Evolutionary conservation across 2,888 invertebrate genomes (phyloP), one percentile per base, ranked within the genome.

Genomic region (Leucophora obtusa): DNA sequence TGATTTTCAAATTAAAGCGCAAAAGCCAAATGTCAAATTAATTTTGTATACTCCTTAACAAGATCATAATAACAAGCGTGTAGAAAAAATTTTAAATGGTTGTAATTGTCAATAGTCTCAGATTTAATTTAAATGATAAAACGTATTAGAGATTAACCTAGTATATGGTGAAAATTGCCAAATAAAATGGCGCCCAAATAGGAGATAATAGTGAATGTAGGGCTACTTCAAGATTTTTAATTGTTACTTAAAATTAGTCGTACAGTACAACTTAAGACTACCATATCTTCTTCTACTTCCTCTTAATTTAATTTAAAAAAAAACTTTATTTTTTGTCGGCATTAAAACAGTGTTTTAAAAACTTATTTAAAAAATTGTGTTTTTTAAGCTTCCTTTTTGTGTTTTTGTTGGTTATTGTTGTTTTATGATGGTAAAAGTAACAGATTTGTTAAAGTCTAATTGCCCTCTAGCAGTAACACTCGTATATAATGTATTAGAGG

Each of bases 1-100:
- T 53, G 21, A 17, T 69, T 73, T 58, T 58, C 10, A 10, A 15
- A 24, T 69, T 53, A 58, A 59, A 56, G 63, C 65, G n/a, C 15
- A 43, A 65, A 60, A 79, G 74, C 50, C 60, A 79, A 79, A 70
- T 74, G 74, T 79, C 74, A 70, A 68, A 62, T 63, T 28, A 5
- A 68, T 54, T 43, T 72, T 50, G 14, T 17, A 28, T 6, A 28
- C n/a, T 43, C 3, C n/a, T 9, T 38, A 70, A 65, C 58, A 56
- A 75, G 62, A 69, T 75, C 69, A 58, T 51, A 21, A 50, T 24
- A 38, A 11, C 11, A 38, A 38, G 14, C 43, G 43, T 5, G 43
- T 1, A n/a, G 43, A 47, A 14, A 47, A 47, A n/a, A n/a, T 47
- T 1, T 47, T 47, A 11, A 38, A 38, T 38, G 38, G 14, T 38